phyloP scores from a whole-genome alignment of 92 coral and sea anemone genomes.

The Parazoanthus darwini region DNA sequence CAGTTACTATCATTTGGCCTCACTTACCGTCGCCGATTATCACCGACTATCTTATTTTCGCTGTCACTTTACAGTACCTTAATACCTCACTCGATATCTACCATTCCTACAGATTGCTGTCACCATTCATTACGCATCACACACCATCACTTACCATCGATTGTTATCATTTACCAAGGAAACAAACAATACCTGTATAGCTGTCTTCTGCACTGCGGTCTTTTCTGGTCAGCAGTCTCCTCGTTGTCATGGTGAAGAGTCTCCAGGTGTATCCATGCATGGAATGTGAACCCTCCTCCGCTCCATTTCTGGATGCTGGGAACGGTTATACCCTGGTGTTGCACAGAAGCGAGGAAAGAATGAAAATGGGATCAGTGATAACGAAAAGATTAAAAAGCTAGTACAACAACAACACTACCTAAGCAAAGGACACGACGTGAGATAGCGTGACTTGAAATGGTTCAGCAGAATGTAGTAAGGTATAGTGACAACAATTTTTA shows the following conservation, averaged over 20 bases:
- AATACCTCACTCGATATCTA: too few species aligned
- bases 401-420: background rate
- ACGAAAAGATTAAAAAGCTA: background rate
- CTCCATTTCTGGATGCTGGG: constrained; percentile 87
- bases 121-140: too few species aligned
- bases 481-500: too few species aligned
- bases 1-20: too few species aligned
- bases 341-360: background rate
- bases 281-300: constrained; percentile 89
- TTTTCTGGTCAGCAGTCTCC: constrained; percentile 35
- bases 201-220: constrained; percentile 64
- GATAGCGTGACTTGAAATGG: too few species aligned
- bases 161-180: background rate
- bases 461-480: too few species aligned
- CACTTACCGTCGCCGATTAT: too few species aligned
- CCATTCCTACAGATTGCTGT: background rate
- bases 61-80: too few species aligned
- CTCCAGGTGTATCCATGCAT: constrained; percentile 87
- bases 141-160: too few species aligned
- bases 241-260: constrained; percentile 42
- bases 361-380: background rate
- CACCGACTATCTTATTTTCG: too few species aligned
- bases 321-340: constrained; percentile 75
- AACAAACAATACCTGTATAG: constrained; percentile 70
- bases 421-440: background rate